Evolutionary conservation across 2,888 invertebrate genomes (phyloP).

Genomic region (Sclerodermus sp.): DNA sequence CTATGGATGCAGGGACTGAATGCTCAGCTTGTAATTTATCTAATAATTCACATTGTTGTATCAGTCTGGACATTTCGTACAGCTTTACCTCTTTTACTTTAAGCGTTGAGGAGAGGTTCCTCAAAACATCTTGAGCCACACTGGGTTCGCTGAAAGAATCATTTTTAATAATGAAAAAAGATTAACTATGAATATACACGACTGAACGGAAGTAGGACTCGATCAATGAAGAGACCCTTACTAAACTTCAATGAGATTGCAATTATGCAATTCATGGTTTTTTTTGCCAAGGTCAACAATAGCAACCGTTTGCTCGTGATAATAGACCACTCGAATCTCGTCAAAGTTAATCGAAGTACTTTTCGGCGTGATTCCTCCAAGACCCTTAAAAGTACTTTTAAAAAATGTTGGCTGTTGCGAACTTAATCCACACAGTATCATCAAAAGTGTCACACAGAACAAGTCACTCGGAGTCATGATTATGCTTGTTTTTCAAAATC

Average conservation of each 20-base stretch:
- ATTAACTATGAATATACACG: too few relatives aligned
- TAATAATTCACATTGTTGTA: slow-evolving; percentile 78
- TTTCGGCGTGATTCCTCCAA: slow-evolving; percentile 24
- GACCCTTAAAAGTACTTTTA: slow-evolving; percentile 39
- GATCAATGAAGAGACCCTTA: slow-evolving; percentile 72
- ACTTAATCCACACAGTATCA: slow-evolving; percentile 16
- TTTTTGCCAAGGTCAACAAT: slow-evolving; percentile 76
- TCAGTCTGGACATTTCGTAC: slow-evolving; percentile 75
- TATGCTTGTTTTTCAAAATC: too few relatives aligned
- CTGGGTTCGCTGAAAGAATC: slow-evolving; percentile 74
- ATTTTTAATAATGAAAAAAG: too few relatives aligned
- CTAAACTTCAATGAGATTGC: slow-evolving; percentile 85
- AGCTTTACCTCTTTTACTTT: slow-evolving; percentile 70
- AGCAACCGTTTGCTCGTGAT: slow-evolving; percentile 81
- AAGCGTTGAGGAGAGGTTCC: slow-evolving; percentile 66
- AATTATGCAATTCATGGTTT: slow-evolving; percentile 69
- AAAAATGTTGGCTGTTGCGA: slow-evolving; percentile 38
- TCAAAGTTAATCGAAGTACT: slow-evolving; percentile 9
- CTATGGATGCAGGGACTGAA: slow-evolving; percentile 14
- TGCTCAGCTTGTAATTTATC: slow-evolving; percentile 48
- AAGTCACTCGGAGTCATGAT: too few relatives aligned
- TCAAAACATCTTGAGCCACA: slow-evolving; percentile 68
- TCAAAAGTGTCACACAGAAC: slow-evolving; percentile 6
- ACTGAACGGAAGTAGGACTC: too few relatives aligned
- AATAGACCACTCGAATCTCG: slow-evolving; percentile 62